Evolutionary conservation across 1,140 invertebrate species (phyloP).

Genomic region (Psix sp.): DNA sequence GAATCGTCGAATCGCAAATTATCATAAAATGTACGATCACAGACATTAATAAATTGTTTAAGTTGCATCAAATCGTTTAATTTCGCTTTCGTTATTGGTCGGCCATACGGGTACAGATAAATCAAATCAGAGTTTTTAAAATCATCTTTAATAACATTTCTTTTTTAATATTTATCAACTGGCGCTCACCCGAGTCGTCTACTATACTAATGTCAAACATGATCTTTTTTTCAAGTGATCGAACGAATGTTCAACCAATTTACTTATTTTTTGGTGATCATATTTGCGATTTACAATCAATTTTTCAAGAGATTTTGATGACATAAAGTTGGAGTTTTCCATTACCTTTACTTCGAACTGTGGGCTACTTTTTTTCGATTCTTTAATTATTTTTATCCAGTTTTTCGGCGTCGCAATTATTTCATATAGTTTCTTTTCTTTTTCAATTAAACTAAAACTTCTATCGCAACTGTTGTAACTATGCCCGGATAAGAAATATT

Average conservation of each 20-base stretch:
- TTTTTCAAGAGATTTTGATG: constrained; percentile 1
- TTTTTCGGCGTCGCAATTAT: constrained; percentile 14
- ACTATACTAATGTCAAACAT: constrained; percentile 9
- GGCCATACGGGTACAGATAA: constrained; percentile 21
- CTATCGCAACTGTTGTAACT: constrained; percentile 36
- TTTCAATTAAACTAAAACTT: constrained; percentile 27
- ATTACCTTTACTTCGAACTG: constrained; percentile 20
- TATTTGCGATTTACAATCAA: constrained; percentile 16
- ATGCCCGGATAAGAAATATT: constrained; percentile 31
- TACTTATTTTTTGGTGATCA: constrained; percentile 14
- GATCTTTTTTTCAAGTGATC: constrained; percentile 12
- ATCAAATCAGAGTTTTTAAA: constrained; percentile 5
- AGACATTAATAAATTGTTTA: constrained; percentile 10
- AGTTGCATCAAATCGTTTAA: constrained; percentile 30
- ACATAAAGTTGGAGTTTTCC: constrained; percentile 11
- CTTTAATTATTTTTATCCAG: constrained; percentile 19
- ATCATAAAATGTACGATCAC: constrained; percentile 13
- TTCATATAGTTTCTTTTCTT: constrained; percentile 20
- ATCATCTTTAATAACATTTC: constrained; percentile 3
- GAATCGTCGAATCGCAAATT: no score
- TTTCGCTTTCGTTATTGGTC: constrained; percentile 27
- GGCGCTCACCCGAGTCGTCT: neutral
- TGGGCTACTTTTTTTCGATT: constrained; percentile 7
- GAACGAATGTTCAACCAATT: constrained; percentile 12
- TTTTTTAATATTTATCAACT: constrained; percentile 7